Base-by-base conservation (phyloP, 2,797 vertebrate species). In the Agapornis canus region DNA sequence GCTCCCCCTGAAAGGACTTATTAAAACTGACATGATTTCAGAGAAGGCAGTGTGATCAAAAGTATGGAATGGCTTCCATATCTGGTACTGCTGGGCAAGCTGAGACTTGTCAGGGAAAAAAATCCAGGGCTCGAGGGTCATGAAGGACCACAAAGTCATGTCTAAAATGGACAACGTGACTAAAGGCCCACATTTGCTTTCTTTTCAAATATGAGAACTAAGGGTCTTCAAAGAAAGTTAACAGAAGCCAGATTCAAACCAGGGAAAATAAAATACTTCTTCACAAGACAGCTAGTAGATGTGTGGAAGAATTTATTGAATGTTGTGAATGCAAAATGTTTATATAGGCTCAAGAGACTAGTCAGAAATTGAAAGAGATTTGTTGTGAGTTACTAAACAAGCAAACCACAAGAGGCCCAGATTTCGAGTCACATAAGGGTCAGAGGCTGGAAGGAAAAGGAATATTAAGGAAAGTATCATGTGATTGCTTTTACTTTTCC, bases 111-210 rank as follows among this genome's bases (percentile, higher is more conserved):
- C 45, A 60, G 27, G 39, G 25, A 12, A 2, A 43, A 63, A 76
- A 57, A 27, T 40, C 45, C 0, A 1, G 9, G 19, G 40, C 69
- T 59, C 1, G 3, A 31, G 31, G 43, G 25, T 5, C 16, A 43
- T 32, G 11, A 79, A 60, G 59, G 57, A 27, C 72, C 59, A 5
- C 19, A 37, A 35, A 61, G 32, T 43, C n/a, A 10, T 13, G 29
- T 6, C 6, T 82, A 56, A 76, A 69, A 65, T 20, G 56, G 17
- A 66, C 13, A 80, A 20, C 2, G 2, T 63, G 29, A 43, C 29
- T 57, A 27, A 82, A 66, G 15, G 19, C 17, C 6, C 4, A 3
- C 3, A 4, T 77, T 77, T 85, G 10, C 39, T 42, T 80, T 83
- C 18, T 73, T 37, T 68, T 78, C 16, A 63, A 39, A 10, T 51